Conservation (phyloP, 1,140 invertebrate species). For the Pseudomyrmex pallidus region DNA sequence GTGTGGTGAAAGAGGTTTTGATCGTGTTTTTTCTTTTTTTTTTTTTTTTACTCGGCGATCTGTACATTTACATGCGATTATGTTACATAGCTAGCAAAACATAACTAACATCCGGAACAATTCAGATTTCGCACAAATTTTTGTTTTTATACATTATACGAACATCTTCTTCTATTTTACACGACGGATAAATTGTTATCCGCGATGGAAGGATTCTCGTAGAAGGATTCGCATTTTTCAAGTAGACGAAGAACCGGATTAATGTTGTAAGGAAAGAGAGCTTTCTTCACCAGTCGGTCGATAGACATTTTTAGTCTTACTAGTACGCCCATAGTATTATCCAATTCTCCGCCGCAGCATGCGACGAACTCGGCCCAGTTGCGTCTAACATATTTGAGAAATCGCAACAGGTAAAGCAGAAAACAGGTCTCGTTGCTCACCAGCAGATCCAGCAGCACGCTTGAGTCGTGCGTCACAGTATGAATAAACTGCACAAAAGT, state of each 20-base stretch:
- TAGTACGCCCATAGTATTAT: constrained; percentile 93
- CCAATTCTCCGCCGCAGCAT: constrained; percentile 91
- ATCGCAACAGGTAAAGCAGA: constrained; percentile 92
- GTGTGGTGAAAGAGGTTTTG: constrained; percentile 8
- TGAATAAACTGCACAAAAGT: constrained; percentile 94
- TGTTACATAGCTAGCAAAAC: constrained; percentile 58
- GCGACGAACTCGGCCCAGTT: constrained; percentile 94
- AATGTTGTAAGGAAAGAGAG: constrained; percentile 95
- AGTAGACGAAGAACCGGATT: constrained; percentile 93
- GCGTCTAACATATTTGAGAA: constrained; percentile 93
- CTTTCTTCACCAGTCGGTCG: constrained; percentile 91
- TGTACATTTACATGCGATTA: constrained; percentile 64
- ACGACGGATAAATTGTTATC: constrained; percentile 52
- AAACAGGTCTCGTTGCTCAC: constrained; percentile 97
- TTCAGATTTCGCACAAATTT: constrained; percentile 38
- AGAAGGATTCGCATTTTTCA: constrained; percentile 93
- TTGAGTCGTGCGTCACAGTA: constrained; percentile 92
- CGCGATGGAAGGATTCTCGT: constrained; percentile 90
- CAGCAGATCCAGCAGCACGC: constrained; percentile 93
- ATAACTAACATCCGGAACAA: constrained; percentile 16
- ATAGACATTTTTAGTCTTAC: constrained; percentile 92
- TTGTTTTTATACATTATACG: constrained; percentile 57
- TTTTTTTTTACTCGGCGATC: constrained; percentile 45
- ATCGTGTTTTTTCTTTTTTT: not conserved
- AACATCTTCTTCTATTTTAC: constrained; percentile 42